phyloP scores from a whole-genome alignment of 1,140 invertebrate genomes.

The Aphis craccivora region DNA sequence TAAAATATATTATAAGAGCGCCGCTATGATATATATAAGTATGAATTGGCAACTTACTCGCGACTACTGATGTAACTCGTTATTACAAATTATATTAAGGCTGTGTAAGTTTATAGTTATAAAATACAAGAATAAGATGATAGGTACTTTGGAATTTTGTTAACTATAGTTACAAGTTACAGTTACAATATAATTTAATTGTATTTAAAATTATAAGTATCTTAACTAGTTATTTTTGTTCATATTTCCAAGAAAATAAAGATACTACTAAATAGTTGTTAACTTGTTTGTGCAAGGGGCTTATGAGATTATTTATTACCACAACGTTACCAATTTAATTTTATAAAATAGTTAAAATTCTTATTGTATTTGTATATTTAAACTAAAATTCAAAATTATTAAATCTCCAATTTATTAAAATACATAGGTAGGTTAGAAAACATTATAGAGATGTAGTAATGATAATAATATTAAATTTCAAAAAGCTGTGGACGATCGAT shows the following conservation, averaged over 20 bases:
- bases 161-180: background rate
- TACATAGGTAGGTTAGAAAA: background rate
- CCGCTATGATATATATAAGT: too few relatives aligned
- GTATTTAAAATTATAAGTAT: too few relatives aligned
- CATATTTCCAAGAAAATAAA: background rate
- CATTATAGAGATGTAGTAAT: background rate
- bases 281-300: too few relatives aligned
- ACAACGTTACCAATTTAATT: too few relatives aligned
- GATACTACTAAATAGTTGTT: background rate
- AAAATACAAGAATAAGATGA: background rate
- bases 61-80: background rate
- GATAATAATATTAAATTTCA: background rate
- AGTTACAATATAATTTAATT: background rate
- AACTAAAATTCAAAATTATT: too few relatives aligned
- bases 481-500: background rate
- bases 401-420: background rate
- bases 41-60: too few relatives aligned
- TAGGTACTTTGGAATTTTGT: background rate
- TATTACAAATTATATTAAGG: background rate
- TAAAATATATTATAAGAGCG: too few relatives aligned
- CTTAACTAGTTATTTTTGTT: background rate
- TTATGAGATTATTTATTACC: too few relatives aligned
- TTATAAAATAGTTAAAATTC: too few relatives aligned
- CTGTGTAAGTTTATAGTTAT: background rate
- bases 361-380: too few relatives aligned